Conservation (phyloP, 2,888 invertebrate species). For the Campaea margaritaria region DNA sequence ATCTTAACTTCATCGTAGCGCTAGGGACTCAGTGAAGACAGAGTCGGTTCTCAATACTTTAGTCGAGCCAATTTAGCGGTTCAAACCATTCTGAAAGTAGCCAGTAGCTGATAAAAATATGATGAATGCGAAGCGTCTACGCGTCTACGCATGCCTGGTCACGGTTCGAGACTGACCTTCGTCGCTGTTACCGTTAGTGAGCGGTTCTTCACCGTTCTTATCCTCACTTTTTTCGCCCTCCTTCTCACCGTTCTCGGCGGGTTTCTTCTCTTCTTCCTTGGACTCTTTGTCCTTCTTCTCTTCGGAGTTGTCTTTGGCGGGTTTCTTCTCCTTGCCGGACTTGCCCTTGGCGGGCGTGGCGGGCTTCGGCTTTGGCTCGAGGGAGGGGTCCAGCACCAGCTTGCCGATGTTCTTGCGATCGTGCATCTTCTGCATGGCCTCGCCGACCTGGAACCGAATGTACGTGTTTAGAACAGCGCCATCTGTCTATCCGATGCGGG, state of each 20-base stretch:
- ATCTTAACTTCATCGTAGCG: background rate
- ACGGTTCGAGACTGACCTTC: slow-evolving; percentile 81
- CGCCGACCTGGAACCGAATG: slow-evolving; percentile 86
- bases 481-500: too few species aligned
- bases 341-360: slow-evolving; percentile 92
- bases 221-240: slow-evolving; percentile 75
- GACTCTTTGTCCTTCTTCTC: slow-evolving; percentile 87
- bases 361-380: slow-evolving; percentile 92
- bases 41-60: slow-evolving; percentile 1
- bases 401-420: slow-evolving; percentile 96
- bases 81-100: slow-evolving; percentile 15
- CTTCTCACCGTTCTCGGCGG: slow-evolving; percentile 78
- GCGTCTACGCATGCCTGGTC: slow-evolving; percentile 65
- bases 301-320: slow-evolving; percentile 87
- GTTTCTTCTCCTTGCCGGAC: slow-evolving; percentile 89
- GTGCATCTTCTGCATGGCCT: slow-evolving; percentile 97
- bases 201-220: slow-evolving; percentile 81
- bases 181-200: slow-evolving; percentile 84
- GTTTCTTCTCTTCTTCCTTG: slow-evolving; percentile 83
- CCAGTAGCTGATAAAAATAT: slow-evolving; percentile 21
- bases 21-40: background rate
- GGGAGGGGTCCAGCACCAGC: slow-evolving; percentile 91
- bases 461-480: background rate
- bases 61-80: slow-evolving; percentile 22
- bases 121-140: slow-evolving; percentile 65